These are phyloP conservation scores for Microctonus hyperodae DNA, from an alignment of 2,888 invertebrate species.

Conservation along the genomic window DNA sequence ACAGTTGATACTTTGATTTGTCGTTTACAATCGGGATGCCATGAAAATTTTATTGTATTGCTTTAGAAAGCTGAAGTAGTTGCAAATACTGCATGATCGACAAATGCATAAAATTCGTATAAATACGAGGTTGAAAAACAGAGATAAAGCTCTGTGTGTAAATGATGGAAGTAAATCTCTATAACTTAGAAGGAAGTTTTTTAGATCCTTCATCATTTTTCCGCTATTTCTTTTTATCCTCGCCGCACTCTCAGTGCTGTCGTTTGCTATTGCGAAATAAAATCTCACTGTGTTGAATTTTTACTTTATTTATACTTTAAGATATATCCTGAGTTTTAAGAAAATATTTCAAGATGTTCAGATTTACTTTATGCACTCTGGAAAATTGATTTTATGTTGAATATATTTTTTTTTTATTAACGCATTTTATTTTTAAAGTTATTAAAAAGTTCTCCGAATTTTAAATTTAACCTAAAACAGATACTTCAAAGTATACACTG, in stretches of 20 bases:
- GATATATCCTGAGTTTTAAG: not conserved
- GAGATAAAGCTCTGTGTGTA: not conserved
- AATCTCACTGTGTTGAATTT: not conserved
- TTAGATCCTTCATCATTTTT: not conserved
- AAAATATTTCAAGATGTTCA: constrained; percentile 7
- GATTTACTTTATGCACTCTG: not conserved
- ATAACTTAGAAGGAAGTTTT: not conserved
- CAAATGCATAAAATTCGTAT: not conserved
- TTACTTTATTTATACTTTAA: not conserved
- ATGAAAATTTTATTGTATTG: too few relatives aligned
- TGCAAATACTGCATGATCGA: too few relatives aligned
- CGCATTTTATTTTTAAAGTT: not conserved
- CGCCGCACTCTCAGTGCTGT: not conserved
- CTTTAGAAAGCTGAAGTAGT: too few relatives aligned
- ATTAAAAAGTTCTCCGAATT: not conserved
- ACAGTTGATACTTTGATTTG: too few relatives aligned
- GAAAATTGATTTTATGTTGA: not conserved
- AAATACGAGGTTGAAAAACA: not conserved
- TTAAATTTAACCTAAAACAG: not conserved
- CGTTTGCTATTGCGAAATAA: not conserved
- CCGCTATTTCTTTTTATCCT: not conserved
- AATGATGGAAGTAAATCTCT: not conserved
- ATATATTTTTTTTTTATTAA: not conserved
- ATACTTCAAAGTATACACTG: not conserved
- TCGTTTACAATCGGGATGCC: too few relatives aligned